Percentiles rank a stretch among this genome's conserved stretches.
phyloP scores from a whole-genome alignment of 2,797 vertebrate species.

The Monodelphis domestica region DNA sequence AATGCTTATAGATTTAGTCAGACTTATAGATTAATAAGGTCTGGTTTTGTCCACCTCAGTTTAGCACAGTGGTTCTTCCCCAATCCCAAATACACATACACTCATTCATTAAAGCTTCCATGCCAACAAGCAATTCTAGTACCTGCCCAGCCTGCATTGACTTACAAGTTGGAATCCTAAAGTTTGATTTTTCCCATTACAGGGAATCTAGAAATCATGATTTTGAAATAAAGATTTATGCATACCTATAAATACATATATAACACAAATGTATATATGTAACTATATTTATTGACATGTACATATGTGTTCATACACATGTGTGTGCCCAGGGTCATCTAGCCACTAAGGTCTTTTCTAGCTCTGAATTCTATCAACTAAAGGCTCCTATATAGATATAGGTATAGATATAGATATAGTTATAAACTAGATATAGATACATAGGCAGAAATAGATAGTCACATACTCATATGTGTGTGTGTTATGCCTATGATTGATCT shows the following conservation, averaged over 20 bases:
- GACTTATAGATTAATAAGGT: not conserved
- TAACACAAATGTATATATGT: not conserved
- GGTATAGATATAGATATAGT: too few relatives aligned
- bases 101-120: not conserved
- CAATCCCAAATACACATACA: too few relatives aligned
- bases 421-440: not conserved
- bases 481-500: not conserved
- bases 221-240: too few relatives aligned
- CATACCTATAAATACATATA: too few relatives aligned
- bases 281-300: too few relatives aligned
- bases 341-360: not conserved
- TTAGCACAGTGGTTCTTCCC: not conserved
- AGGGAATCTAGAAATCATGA: too few relatives aligned
- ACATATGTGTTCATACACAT: too few relatives aligned
- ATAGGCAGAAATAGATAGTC: not conserved
- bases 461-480: too few relatives aligned
- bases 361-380: too few relatives aligned
- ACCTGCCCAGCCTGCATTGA: not conserved
- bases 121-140: not conserved
- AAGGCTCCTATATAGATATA: fast-evolving
- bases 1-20: not conserved
- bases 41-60: not conserved
- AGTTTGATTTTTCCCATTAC: not conserved
- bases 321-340: too few relatives aligned
- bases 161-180: not conserved